These are phyloP conservation scores for Sicus ferrugineus DNA, from an alignment of 2,888 invertebrate genomes.

Conservation along the genomic window DNA sequence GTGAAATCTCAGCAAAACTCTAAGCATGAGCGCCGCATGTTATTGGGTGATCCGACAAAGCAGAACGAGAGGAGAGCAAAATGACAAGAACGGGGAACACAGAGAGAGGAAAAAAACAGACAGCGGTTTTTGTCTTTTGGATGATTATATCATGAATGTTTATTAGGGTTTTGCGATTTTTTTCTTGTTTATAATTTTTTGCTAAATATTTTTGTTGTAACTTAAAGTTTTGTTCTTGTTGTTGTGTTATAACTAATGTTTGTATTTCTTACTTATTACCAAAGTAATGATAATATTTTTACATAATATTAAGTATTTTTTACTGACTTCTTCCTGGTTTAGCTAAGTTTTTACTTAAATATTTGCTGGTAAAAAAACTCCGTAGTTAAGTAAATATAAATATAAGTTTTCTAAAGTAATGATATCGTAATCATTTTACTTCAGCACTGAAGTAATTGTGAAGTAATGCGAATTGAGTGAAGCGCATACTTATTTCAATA, in stretches of 20 bases:
- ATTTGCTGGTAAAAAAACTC: slow-evolving; percentile 30
- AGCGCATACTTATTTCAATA: not conserved
- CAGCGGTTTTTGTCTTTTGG: slow-evolving; percentile 43
- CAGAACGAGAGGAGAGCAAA: slow-evolving; percentile 17
- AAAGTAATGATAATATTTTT: slow-evolving; percentile 31
- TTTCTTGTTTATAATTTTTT: slow-evolving; percentile 44
- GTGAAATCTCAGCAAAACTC: too few relatives aligned
- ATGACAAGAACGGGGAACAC: not conserved
- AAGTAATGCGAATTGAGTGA: not conserved
- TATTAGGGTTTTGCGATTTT: slow-evolving; percentile 56
- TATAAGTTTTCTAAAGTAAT: slow-evolving; percentile 10
- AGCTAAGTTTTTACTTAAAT: slow-evolving; percentile 33
- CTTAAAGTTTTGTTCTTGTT: slow-evolving; percentile 37
- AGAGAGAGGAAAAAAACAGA: slow-evolving; percentile 12
- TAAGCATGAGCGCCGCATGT: not conserved
- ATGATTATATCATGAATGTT: slow-evolving; percentile 60
- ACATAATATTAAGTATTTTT: slow-evolving; percentile 32
- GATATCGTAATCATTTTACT: not conserved
- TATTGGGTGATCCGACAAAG: not conserved
- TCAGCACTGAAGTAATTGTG: not conserved
- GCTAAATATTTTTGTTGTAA: slow-evolving; percentile 43
- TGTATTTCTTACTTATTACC: slow-evolving; percentile 21
- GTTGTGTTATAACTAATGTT: slow-evolving; percentile 38
- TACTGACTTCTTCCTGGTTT: slow-evolving; percentile 38
- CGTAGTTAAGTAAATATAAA: slow-evolving; percentile 19